Conservation (phyloP, 2,113 vertebrate genomes). For the Kobus ellipsiprymnus region DNA sequence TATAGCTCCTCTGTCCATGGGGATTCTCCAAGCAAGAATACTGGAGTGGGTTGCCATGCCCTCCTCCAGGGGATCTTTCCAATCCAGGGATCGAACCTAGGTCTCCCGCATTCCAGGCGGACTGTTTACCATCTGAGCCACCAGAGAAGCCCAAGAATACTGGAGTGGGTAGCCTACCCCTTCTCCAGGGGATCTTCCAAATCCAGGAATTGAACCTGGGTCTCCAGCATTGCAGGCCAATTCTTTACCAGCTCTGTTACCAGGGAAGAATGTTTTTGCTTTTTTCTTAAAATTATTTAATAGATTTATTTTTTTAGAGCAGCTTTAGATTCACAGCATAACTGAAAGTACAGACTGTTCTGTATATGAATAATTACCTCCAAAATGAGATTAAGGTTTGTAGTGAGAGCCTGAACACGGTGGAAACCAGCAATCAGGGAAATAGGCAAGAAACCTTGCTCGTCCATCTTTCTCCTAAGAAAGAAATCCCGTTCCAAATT, state of each 20-base stretch:
- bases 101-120: neutral
- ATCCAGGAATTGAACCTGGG: neutral
- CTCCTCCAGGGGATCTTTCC: neutral
- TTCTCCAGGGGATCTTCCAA: neutral
- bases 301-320: neutral
- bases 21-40: neutral
- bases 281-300: neutral
- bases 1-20: neutral
- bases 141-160: neutral
- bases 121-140: neutral
- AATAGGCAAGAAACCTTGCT: slow-evolving; percentile 93
- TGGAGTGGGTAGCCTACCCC: neutral
- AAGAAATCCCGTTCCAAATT: slow-evolving; percentile 98
- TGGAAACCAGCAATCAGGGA: slow-evolving; percentile 95
- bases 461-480: slow-evolving; percentile 96
- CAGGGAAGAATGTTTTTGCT: neutral
- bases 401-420: slow-evolving; percentile 94
- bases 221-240: neutral
- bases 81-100: neutral
- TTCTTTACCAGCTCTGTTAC: neutral
- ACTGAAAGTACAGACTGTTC: neutral
- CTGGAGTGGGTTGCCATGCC: neutral
- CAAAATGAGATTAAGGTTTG: slow-evolving; percentile 89
- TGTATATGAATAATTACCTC: slow-evolving; percentile 83
- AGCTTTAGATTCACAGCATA: neutral